These are phyloP conservation scores for Scalopus aquaticus DNA, from an alignment of 2,113 vertebrate genomes.

Conservation along the genomic window DNA sequence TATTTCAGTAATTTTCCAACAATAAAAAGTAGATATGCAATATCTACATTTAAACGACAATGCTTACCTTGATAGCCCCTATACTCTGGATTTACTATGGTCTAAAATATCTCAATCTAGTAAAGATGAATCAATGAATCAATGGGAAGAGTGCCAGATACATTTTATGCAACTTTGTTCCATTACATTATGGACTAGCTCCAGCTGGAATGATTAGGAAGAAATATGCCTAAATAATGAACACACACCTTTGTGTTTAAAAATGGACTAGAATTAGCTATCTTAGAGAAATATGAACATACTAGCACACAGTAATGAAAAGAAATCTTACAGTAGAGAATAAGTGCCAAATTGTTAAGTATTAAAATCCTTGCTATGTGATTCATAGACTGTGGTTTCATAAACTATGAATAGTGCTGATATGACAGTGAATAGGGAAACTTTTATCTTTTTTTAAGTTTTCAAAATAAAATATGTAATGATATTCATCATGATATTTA, in stretches of 20 bases:
- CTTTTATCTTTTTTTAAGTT: not conserved
- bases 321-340: not conserved
- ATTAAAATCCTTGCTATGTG: not conserved
- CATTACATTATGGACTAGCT: constrained; percentile 50
- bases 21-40: no score
- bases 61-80: not conserved
- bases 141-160: constrained; percentile 19
- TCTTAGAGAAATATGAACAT: not conserved
- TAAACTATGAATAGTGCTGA: not conserved
- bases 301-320: not conserved
- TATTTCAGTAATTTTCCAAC: no score
- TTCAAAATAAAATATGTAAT: not conserved
- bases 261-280: not conserved
- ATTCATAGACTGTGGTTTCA: not conserved
- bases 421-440: not conserved
- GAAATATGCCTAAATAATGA: constrained; percentile 66
- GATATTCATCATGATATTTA: not conserved
- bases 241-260: constrained; percentile 47
- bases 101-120: not conserved
- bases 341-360: not conserved
- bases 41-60: not conserved
- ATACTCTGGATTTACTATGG: not conserved
- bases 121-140: not conserved
- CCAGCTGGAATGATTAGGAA: constrained; percentile 61
- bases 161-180: constrained; percentile 51